Percentiles rank a stretch among this genome's conserved stretches.
Conservation (phyloP, 2,113 vertebrate genomes). For the Pseudolaguvia tuberculata region DNA sequence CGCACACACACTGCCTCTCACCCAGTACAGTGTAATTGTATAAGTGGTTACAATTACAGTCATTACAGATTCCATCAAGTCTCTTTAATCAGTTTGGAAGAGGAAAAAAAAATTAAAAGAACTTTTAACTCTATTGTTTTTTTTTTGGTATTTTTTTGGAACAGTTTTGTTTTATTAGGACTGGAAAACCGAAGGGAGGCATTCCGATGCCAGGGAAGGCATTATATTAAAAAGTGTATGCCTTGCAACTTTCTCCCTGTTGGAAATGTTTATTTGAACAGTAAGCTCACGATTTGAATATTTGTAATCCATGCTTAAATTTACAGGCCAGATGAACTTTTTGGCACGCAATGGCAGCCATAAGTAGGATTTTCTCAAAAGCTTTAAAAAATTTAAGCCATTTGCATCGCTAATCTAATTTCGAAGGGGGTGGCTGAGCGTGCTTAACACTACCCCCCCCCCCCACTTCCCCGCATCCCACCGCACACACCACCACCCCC, state of each 20-base stretch:
- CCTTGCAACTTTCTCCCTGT: constrained; percentile 78
- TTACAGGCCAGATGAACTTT: constrained; percentile 85
- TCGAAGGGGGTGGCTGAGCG: constrained; percentile 57
- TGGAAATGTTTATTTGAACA: constrained; percentile 86
- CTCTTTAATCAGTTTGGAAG: constrained; percentile 67
- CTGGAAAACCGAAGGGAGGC: constrained; percentile 47
- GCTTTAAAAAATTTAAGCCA: constrained; percentile 83
- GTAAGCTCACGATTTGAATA: constrained; percentile 85
- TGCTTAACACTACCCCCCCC: constrained; percentile 31
- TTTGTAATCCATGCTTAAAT: constrained; percentile 85
- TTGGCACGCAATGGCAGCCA: constrained; percentile 77
- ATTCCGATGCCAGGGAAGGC: constrained; percentile 69
- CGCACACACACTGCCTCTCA: constrained; percentile 37
- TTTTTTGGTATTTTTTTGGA: constrained; percentile 56
- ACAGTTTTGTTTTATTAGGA: constrained; percentile 69
- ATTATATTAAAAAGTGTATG: constrained; percentile 78
- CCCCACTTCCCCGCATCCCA: no score
- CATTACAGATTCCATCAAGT: constrained; percentile 75
- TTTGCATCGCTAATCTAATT: constrained; percentile 82
- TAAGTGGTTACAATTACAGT: constrained; percentile 78
- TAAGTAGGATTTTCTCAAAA: constrained; percentile 82
- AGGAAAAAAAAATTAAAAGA: constrained; percentile 55
- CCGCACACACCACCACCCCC: no score
- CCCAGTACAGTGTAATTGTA: constrained; percentile 69
- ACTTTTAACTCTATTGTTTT: constrained; percentile 66